Conservation (phyloP, 2,113 vertebrate genomes). For the Lagopus leucura region DNA sequence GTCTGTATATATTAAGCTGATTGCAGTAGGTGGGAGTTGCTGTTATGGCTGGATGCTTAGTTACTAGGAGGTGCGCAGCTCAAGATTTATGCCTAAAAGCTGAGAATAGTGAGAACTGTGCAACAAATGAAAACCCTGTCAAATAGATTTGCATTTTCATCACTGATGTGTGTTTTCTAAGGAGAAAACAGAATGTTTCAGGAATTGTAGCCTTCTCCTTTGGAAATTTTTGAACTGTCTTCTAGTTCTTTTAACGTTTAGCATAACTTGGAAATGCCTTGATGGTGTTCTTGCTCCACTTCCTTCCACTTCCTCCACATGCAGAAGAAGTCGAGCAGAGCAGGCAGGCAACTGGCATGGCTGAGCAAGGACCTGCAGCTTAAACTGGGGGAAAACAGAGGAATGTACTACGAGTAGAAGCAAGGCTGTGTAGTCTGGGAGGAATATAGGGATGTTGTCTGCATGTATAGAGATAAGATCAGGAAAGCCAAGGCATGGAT, state of each 20-base stretch:
- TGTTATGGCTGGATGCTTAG: not conserved
- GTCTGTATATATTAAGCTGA: not conserved
- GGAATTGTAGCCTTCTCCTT: not conserved
- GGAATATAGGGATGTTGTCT: too few relatives aligned
- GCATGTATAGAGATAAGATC: not conserved
- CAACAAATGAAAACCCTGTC: not conserved
- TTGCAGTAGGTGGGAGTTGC: not conserved
- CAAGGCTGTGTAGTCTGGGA: too few relatives aligned
- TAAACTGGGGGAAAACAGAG: too few relatives aligned
- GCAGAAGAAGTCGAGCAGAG: too few relatives aligned
- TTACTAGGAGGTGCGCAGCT: not conserved
- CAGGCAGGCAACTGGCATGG: too few relatives aligned
- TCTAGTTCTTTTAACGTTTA: not conserved
- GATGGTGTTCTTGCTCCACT: not conserved
- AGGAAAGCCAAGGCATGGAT: not conserved
- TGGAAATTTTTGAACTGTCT: not conserved
- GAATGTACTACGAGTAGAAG: too few relatives aligned
- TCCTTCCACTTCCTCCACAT: not conserved
- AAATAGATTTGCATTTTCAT: not conserved
- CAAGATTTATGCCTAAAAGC: not conserved
- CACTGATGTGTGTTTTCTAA: not conserved
- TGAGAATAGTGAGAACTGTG: not conserved
- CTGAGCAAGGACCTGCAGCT: too few relatives aligned
- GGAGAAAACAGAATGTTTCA: not conserved
- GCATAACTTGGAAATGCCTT: not conserved